These are phyloP conservation scores for Lysiphlebus fabarum DNA, from an alignment of 1,140 invertebrate genomes.

Conservation along the genomic window DNA sequence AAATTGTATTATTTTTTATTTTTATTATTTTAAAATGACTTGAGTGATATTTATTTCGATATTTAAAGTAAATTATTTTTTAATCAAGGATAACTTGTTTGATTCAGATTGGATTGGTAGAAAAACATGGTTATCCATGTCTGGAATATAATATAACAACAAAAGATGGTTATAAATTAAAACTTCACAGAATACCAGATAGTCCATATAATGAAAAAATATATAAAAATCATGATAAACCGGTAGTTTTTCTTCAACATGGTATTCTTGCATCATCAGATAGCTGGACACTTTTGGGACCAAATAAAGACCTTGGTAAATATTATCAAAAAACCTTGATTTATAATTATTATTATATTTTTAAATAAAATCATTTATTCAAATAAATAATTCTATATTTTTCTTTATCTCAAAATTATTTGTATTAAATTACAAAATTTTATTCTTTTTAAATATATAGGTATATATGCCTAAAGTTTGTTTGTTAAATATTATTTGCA, in stretches of 20 bases:
- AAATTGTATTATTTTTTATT: too few relatives aligned
- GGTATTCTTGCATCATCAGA: slow-evolving; percentile 52
- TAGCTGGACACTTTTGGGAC: slow-evolving; percentile 51
- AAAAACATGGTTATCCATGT: slow-evolving; percentile 49
- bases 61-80: too few relatives aligned
- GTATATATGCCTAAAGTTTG: too few relatives aligned
- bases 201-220: slow-evolving; percentile 18
- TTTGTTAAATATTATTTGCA: too few relatives aligned
- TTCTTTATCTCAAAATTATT: too few relatives aligned
- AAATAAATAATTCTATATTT: too few relatives aligned
- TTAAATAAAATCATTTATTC: too few relatives aligned
- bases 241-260: slow-evolving; percentile 55
- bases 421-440: too few relatives aligned
- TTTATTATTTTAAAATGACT: too few relatives aligned
- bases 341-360: not conserved
- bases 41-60: too few relatives aligned
- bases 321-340: not conserved
- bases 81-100: slow-evolving; percentile 5
- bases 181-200: slow-evolving; percentile 54
- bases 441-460: too few relatives aligned
- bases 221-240: slow-evolving; percentile 33
- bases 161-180: slow-evolving; percentile 53
- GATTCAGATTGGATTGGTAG: slow-evolving; percentile 41
- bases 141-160: slow-evolving; percentile 54
- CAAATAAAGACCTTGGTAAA: slow-evolving; percentile 44